Conservation (phyloP, 2,888 invertebrate genomes). For the Coleophora flavipennella region DNA sequence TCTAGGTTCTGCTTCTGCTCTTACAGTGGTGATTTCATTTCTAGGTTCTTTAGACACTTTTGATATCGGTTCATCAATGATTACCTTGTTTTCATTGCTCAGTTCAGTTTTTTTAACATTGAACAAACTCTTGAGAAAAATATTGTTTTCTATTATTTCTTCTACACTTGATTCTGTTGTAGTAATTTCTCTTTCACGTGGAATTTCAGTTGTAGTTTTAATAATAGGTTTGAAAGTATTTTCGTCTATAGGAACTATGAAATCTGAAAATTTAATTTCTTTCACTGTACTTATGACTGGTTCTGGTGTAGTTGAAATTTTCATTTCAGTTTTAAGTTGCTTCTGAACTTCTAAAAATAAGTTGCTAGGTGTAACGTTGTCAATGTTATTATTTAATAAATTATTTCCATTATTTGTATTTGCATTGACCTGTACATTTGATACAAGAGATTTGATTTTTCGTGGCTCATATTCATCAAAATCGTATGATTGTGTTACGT, state of each 20-base stretch:
- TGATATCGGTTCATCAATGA: conserved; percentile 16
- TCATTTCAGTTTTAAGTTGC: conserved; percentile 18
- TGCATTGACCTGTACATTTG: conserved; percentile 13
- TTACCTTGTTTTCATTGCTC: conserved; percentile 17
- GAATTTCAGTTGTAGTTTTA: conserved; percentile 16
- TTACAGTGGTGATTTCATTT: conserved; percentile 11
- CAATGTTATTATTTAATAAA: conserved; percentile 12
- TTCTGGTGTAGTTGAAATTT: conserved; percentile 18
- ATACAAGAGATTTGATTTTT: conserved; percentile 22
- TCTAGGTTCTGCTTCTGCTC: conserved; percentile 26
- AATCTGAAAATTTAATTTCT: conserved; percentile 27
- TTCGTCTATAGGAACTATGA: conserved; percentile 25
- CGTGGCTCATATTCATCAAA: conserved; percentile 39
- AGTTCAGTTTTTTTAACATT: conserved; percentile 17
- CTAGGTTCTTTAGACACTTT: conserved; percentile 5
- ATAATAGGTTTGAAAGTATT: conserved; percentile 31
- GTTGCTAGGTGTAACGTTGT: conserved; percentile 6
- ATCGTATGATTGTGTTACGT: conserved; percentile 41
- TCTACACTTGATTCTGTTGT: conserved; percentile 29
- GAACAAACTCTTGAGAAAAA: conserved; percentile 51
- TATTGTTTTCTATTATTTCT: conserved; percentile 42
- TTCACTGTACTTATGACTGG: conserved; percentile 18
- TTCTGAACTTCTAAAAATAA: conserved; percentile 10
- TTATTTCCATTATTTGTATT: conserved; percentile 15
- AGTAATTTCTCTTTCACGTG: conserved; percentile 15